Evolutionary conservation across 2,888 invertebrate genomes (phyloP).

Genomic region (Dichetophora obliterata): DNA sequence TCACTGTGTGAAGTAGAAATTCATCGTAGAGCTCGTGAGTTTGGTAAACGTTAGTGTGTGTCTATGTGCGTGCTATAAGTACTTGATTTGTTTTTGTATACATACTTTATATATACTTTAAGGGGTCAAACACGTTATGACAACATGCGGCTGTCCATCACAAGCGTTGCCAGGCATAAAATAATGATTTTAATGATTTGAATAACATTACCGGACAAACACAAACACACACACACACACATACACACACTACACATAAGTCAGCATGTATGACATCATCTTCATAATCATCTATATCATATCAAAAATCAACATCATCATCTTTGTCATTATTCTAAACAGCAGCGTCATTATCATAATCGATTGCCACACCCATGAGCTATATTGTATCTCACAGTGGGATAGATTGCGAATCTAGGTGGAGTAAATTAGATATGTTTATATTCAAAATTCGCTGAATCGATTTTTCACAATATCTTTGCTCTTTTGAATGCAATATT

Average conservation of each 20-base stretch:
- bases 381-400: neutral
- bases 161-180: slow-evolving; percentile 24
- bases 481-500: too few species aligned
- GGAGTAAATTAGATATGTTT: too few species aligned
- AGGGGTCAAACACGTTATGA: neutral
- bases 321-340: neutral
- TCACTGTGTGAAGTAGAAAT: too few species aligned
- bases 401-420: too few species aligned
- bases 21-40: too few species aligned
- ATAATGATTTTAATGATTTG: slow-evolving; percentile 57
- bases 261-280: neutral
- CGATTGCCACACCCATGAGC: neutral
- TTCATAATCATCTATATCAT: neutral
- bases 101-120: too few species aligned
- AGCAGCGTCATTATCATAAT: slow-evolving; percentile 32
- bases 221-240: slow-evolving; percentile 51
- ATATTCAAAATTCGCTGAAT: too few species aligned
- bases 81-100: too few species aligned
- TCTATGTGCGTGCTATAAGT: too few species aligned
- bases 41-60: too few species aligned
- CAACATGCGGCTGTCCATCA: slow-evolving; percentile 20
- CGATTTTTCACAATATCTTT: too few species aligned
- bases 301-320: neutral
- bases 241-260: slow-evolving; percentile 45
- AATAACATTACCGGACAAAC: slow-evolving; percentile 49